Percentiles rank a stretch among this genome's conserved stretches.
These are phyloP conservation scores for Heterodera carotae DNA, from an alignment of 1,140 invertebrate genomes.

Conservation along the genomic window DNA sequence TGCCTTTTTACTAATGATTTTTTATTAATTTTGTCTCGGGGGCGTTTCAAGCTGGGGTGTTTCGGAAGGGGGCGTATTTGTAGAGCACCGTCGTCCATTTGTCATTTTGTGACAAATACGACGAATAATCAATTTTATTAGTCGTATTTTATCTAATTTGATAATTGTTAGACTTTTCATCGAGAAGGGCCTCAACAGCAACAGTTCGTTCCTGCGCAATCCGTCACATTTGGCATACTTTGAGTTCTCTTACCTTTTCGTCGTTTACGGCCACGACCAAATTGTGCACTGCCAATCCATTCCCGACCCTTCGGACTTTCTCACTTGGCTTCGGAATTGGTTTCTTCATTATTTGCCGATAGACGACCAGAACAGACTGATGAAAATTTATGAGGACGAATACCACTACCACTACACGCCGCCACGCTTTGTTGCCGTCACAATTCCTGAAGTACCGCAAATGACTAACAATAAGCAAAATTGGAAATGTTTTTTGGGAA, in stretches of 20 bases:
- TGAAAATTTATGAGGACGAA: background rate
- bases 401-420: conserved; percentile 6
- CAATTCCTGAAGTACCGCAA: conserved; percentile 18
- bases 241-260: conserved; percentile 17
- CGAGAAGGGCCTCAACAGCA: background rate
- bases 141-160: background rate
- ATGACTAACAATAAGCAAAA: too few relatives aligned
- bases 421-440: conserved; percentile 16
- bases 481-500: too few relatives aligned
- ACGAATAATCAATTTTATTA: too few relatives aligned
- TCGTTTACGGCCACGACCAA: conserved; percentile 18
- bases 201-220: background rate
- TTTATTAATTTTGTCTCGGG: background rate
- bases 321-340: background rate
- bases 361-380: background rate
- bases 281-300: background rate
- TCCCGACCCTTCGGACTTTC: background rate
- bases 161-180: background rate
- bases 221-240: background rate
- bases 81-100: too few relatives aligned
- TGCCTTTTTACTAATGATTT: background rate
- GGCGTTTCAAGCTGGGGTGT: too few relatives aligned
- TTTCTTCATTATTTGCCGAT: background rate
- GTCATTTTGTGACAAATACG: too few relatives aligned
- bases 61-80: too few relatives aligned